phyloP scores from a whole-genome alignment of 2,113 vertebrate species.

The Trogon surrucura region DNA sequence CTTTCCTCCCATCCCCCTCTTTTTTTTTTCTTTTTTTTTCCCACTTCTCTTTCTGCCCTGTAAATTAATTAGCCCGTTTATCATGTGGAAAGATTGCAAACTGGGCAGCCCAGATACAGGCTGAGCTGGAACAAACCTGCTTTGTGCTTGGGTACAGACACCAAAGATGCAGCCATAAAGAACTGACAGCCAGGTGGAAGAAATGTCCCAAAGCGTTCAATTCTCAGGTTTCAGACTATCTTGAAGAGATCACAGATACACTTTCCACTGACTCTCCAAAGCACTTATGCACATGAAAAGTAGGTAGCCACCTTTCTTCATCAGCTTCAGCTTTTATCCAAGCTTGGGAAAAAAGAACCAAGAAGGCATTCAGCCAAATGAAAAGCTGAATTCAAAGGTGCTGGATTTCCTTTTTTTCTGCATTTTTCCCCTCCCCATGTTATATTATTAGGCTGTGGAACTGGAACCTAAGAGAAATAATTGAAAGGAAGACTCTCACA shows the following conservation, averaged over 20 bases:
- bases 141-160: background rate
- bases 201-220: background rate
- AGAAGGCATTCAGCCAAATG: background rate
- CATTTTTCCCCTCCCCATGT: background rate
- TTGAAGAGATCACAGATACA: background rate
- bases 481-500: background rate
- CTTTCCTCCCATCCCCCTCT: fast-evolving
- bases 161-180: background rate
- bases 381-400: constrained; percentile 44
- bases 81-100: constrained; percentile 40
- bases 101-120: background rate
- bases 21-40: background rate
- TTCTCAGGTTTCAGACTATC: background rate
- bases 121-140: background rate
- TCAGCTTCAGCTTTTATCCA: constrained; percentile 1
- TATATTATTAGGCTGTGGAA: background rate
- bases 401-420: constrained; percentile 1
- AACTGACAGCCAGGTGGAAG: background rate
- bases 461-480: constrained; percentile 30
- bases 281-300: background rate
- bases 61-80: constrained; percentile 72
- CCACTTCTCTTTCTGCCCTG: constrained; percentile 35
- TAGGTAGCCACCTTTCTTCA: background rate
- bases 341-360: background rate
- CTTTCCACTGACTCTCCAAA: background rate